Percentiles rank a stretch among this genome's conserved stretches.
Evolutionary conservation across 2,888 invertebrate genomes (phyloP).

Genomic region (Dynastes tityus): DNA sequence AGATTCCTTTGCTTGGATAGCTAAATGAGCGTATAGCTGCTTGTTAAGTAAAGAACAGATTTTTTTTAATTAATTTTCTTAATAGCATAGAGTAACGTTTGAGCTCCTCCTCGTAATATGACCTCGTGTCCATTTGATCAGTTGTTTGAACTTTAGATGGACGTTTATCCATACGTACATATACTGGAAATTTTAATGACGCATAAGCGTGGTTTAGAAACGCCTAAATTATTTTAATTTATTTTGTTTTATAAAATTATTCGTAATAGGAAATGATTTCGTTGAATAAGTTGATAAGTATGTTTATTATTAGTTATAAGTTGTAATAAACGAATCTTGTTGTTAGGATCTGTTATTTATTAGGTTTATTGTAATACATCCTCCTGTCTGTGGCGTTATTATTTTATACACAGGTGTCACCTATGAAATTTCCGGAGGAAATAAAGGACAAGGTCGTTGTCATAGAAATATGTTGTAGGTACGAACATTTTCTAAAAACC

Average conservation of each 20-base stretch:
- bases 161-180: not conserved
- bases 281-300: not conserved
- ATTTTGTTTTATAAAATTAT: not conserved
- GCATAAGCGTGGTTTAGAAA: not conserved
- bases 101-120: too few species aligned
- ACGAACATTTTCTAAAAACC: not conserved
- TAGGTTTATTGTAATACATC: not conserved
- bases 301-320: not conserved
- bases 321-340: not conserved
- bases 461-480: not conserved
- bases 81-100: too few species aligned
- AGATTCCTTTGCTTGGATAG: too few species aligned
- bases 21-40: too few species aligned
- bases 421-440: conserved; percentile 28
- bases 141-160: not conserved
- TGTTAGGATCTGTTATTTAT: not conserved
- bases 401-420: not conserved
- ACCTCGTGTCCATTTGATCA: not conserved
- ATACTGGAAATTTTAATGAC: conserved; percentile 18
- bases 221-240: too few species aligned
- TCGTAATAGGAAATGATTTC: not conserved
- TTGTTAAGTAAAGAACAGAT: too few species aligned
- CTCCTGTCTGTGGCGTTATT: not conserved
- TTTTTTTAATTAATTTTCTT: too few species aligned
- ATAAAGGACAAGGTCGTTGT: conserved; percentile 9